A percentile compares a stretch with the other conserved stretches of the same genome.
phyloP scores from a whole-genome alignment of 2,113 vertebrate genomes.

The Nannobrachium achirus region DNA sequence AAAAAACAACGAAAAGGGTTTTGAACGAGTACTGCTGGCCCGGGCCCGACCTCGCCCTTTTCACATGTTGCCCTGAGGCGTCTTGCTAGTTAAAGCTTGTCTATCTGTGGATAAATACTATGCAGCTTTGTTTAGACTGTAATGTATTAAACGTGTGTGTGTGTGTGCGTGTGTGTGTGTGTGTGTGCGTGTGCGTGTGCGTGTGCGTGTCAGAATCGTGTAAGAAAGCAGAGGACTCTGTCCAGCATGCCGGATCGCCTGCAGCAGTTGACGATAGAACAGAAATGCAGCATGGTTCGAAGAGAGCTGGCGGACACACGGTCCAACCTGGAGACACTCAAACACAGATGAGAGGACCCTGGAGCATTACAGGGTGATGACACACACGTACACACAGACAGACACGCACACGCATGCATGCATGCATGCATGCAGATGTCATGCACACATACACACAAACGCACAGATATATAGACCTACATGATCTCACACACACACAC shows the following conservation, averaged over 20 bases:
- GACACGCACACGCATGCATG: too few relatives aligned
- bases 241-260: slow-evolving; percentile 5
- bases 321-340: slow-evolving; percentile 40
- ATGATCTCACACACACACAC: too few relatives aligned
- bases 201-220: slow-evolving; percentile 24
- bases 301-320: slow-evolving; percentile 41
- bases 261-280: slow-evolving; percentile 47
- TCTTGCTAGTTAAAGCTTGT: too few relatives aligned
- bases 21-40: too few relatives aligned
- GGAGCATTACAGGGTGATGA: slow-evolving; percentile 48
- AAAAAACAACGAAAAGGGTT: too few relatives aligned
- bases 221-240: slow-evolving; percentile 21
- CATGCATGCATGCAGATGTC: background rate
- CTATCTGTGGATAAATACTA: too few relatives aligned
- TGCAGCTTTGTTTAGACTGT: too few relatives aligned
- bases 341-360: slow-evolving; percentile 30
- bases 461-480: too few relatives aligned
- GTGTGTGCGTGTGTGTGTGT: background rate
- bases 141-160: too few relatives aligned
- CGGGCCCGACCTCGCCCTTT: too few relatives aligned
- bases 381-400: too few relatives aligned
- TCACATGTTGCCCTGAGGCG: too few relatives aligned
- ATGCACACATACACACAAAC: background rate
- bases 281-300: slow-evolving; percentile 52
- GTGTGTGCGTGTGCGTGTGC: background rate